Percentiles rank a stretch among this genome's conserved stretches.
Evolutionary conservation across 30 jellyfish, hydroid and myxozoan species (phyloP).

Genomic region (Turritopsis dohrnii): DNA sequence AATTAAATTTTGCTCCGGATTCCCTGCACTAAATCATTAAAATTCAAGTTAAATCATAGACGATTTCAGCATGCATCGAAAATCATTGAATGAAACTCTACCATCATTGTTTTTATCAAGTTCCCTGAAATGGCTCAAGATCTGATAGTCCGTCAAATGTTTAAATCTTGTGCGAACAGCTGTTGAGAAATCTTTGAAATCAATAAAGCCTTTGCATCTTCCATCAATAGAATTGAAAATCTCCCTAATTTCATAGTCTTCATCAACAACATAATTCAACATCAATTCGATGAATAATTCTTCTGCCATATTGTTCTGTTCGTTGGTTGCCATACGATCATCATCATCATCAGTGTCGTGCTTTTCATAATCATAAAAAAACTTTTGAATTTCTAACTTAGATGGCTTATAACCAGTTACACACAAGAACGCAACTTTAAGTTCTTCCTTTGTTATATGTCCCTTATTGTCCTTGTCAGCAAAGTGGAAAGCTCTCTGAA

Average conservation of each 20-base stretch:
- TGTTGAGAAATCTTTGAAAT: constrained; percentile 47
- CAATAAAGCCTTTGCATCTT: constrained; percentile 64
- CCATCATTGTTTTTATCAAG: constrained; percentile 71
- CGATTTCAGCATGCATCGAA: constrained; percentile 50
- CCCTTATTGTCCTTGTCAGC: constrained; percentile 47
- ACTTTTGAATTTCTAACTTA: constrained; percentile 26
- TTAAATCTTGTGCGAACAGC: constrained; percentile 32
- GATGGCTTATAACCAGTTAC: constrained; percentile 72
- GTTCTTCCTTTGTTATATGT: constrained; percentile 39
- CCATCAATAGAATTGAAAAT: constrained; percentile 56
- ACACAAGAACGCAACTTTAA: constrained; percentile 47
- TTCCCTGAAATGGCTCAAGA: constrained; percentile 47
- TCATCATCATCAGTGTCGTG: background rate
- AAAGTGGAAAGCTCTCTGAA: constrained; percentile 39
- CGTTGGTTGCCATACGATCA: background rate
- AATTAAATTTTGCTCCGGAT: too few relatives aligned
- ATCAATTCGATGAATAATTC: background rate
- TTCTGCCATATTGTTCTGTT: background rate
- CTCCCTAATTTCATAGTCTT: constrained; percentile 58
- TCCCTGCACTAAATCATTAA: too few relatives aligned
- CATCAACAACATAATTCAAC: constrained; percentile 10
- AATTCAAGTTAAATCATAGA: background rate
- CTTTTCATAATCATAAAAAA: background rate
- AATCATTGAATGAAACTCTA: constrained; percentile 68
- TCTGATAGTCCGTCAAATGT: constrained; percentile 6